Base-by-base conservation (phyloP, 2,888 invertebrate genomes). In the Eretmocerus hayati region DNA sequence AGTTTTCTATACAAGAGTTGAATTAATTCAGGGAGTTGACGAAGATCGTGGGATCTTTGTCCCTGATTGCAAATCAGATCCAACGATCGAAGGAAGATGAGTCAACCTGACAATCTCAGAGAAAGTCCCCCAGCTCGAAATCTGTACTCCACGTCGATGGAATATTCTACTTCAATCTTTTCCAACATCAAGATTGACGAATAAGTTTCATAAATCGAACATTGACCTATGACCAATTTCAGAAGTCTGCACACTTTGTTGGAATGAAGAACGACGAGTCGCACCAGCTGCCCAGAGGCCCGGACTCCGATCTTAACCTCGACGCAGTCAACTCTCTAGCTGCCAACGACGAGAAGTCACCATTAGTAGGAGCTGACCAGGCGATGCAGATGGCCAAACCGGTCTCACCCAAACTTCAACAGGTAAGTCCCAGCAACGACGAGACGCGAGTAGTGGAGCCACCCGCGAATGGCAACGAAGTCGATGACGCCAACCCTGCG, bases 361-460 rank as follows among this genome's bases (percentile, higher is more conserved):
- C 43, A 3, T 39, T 4, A 13, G 26, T 11, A 11, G 26, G 8
- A 26, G 26, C 26, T 6, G 26, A 26, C 11, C 26, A 26, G 26
- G 8, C 23, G 20, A 38, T 37, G 36, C 51, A 51, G 20, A 15
- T 54, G 46, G 37, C 42, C n/a, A 53, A 48, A 33, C 55, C 60
- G 31, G 57, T 59, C 36, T 53, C 58, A n/a, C 62, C 55, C 40
- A n/a, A n/a, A n/a, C n/a, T n/a, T n/a, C 59, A 63, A 54, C 69
- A 69, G 68, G 69, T 70, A 67, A 70, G 69, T 67, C 59, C 58
- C 42, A 61, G 63, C 39, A 63, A 58, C 56, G 60, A 63, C 59
- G 59, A 60, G 51, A 30, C 49, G 13, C 48, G 50, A 53, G 48
- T 20, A n/a, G 60, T 53, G 49, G 61, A 58, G 48, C 59, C 54